These are phyloP conservation scores for Ceratina calcarata DNA, from an alignment of 1,140 invertebrate species.

Conservation along the genomic window DNA sequence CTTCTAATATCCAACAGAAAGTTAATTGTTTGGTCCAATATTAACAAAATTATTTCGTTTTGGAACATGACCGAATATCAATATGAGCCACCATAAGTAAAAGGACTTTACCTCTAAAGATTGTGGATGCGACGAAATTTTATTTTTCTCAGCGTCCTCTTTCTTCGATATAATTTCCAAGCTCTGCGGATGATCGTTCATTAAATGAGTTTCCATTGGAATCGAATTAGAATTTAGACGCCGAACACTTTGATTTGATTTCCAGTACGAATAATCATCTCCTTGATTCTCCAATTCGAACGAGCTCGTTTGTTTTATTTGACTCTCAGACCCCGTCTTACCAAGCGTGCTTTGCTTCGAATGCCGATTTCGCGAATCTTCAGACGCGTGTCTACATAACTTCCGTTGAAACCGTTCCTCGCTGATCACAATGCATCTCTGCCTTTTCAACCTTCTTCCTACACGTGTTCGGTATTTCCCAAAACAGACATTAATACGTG, in stretches of 20 bases:
- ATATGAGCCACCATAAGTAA: too few species aligned
- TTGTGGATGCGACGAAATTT: conserved; percentile 78
- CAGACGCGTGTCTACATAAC: conserved; percentile 73
- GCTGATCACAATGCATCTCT: conserved; percentile 69
- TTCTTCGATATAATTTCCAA: conserved; percentile 78
- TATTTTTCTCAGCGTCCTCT: conserved; percentile 76
- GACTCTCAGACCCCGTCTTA: conserved; percentile 78
- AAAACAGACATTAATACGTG: conserved; percentile 29
- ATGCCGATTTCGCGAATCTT: conserved; percentile 74
- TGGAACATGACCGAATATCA: too few species aligned
- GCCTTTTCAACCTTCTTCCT: conserved; percentile 68
- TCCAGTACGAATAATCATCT: conserved; percentile 77
- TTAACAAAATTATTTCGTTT: neutral
- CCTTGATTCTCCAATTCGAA: conserved; percentile 74
- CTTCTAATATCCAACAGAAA: too few species aligned
- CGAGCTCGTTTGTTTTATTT: conserved; percentile 78
- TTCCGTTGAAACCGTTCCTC: conserved; percentile 69
- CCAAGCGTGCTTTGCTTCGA: conserved; percentile 73
- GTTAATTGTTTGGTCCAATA: too few species aligned
- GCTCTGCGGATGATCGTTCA: conserved; percentile 76
- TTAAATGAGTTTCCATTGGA: conserved; percentile 73
- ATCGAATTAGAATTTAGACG: conserved; percentile 74
- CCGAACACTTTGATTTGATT: conserved; percentile 73
- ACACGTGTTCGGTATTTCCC: conserved; percentile 18
- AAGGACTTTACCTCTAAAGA: conserved; percentile 72